Evolutionary conservation across 2,797 vertebrate genomes (phyloP).

Genomic region (Spinibarbus caldwelli): DNA sequence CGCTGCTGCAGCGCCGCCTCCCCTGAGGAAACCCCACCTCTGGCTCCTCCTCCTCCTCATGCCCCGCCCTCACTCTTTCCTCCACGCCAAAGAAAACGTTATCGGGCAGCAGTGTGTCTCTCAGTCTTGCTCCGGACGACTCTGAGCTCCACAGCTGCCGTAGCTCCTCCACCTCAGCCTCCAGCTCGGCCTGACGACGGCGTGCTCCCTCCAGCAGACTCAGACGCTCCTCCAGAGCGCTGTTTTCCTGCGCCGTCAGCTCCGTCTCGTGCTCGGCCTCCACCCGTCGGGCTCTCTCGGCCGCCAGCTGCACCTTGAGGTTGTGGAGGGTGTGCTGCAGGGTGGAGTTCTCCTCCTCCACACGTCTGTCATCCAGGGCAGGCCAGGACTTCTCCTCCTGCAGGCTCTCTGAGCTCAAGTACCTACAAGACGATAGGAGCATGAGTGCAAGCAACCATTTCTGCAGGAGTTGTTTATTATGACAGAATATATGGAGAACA

Average conservation of each 20-base stretch:
- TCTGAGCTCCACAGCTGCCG: slow-evolving; percentile 82
- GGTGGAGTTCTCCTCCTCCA: slow-evolving; percentile 81
- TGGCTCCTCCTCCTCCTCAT: slow-evolving; percentile 40
- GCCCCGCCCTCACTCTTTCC: slow-evolving; percentile 56
- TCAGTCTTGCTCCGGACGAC: slow-evolving; percentile 67
- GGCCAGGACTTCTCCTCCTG: slow-evolving; percentile 76
- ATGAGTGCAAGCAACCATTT: background rate
- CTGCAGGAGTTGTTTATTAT: background rate
- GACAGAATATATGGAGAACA: background rate
- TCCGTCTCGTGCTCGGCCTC: slow-evolving; percentile 83
- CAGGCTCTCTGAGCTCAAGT: slow-evolving; percentile 75
- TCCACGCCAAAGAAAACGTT: slow-evolving; percentile 82
- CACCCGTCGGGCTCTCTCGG: slow-evolving; percentile 82
- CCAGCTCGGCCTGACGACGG: slow-evolving; percentile 81
- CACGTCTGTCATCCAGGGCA: slow-evolving; percentile 31
- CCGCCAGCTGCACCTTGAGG: slow-evolving; percentile 84
- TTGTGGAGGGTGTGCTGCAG: slow-evolving; percentile 81
- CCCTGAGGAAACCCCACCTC: slow-evolving; percentile 56
- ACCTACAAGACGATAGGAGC: slow-evolving; percentile 71
- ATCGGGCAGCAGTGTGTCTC: slow-evolving; percentile 82
- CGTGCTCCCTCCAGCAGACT: slow-evolving; percentile 70
- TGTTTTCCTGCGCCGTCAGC: slow-evolving; percentile 82
- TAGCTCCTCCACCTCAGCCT: slow-evolving; percentile 90
- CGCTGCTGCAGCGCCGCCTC: slow-evolving; percentile 82
- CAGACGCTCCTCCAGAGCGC: slow-evolving; percentile 83